Evolutionary conservation across 2,797 vertebrate genomes (phyloP).

Genomic region (Gadopsis marmoratus): DNA sequence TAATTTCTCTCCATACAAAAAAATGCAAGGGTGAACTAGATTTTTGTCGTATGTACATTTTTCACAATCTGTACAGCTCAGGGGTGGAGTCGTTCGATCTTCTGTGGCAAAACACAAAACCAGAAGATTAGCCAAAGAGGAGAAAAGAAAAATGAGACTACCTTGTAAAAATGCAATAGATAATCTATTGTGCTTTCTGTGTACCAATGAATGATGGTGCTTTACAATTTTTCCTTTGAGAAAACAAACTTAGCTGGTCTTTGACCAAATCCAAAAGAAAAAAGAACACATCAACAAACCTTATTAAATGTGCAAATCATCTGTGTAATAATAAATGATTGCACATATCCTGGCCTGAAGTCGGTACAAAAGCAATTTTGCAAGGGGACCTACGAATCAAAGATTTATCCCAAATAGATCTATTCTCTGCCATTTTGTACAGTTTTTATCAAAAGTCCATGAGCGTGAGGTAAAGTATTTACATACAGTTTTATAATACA

Average conservation of each 20-base stretch:
- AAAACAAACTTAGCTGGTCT: slow-evolving; percentile 50
- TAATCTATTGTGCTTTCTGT: slow-evolving; percentile 79
- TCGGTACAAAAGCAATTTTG: slow-evolving; percentile 75
- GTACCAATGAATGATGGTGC: slow-evolving; percentile 52
- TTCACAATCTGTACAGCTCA: slow-evolving; percentile 88
- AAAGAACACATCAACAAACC: slow-evolving; percentile 54
- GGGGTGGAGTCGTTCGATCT: slow-evolving; percentile 60
- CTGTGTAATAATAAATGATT: slow-evolving; percentile 63
- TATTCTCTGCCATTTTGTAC: slow-evolving; percentile 74
- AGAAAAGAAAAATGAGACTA: slow-evolving; percentile 48
- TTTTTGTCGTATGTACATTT: slow-evolving; percentile 84
- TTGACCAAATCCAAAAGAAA: slow-evolving; percentile 61
- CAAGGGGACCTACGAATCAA: slow-evolving; percentile 75
- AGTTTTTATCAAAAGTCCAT: slow-evolving; percentile 85
- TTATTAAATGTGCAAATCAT: slow-evolving; percentile 59
- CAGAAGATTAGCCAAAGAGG: slow-evolving; percentile 69
- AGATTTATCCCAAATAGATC: slow-evolving; percentile 83
- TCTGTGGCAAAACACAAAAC: slow-evolving; percentile 76
- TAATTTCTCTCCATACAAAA: slow-evolving; percentile 88
- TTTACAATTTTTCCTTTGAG: slow-evolving; percentile 47
- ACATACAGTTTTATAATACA: slow-evolving; percentile 81
- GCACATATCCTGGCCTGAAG: slow-evolving; percentile 72
- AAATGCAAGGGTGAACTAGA: slow-evolving; percentile 81
- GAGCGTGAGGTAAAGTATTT: slow-evolving; percentile 82
- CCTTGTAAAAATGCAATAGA: slow-evolving; percentile 66